Conservation (phyloP, 2,888 invertebrate genomes). For the Cerceris ruficornis region DNA sequence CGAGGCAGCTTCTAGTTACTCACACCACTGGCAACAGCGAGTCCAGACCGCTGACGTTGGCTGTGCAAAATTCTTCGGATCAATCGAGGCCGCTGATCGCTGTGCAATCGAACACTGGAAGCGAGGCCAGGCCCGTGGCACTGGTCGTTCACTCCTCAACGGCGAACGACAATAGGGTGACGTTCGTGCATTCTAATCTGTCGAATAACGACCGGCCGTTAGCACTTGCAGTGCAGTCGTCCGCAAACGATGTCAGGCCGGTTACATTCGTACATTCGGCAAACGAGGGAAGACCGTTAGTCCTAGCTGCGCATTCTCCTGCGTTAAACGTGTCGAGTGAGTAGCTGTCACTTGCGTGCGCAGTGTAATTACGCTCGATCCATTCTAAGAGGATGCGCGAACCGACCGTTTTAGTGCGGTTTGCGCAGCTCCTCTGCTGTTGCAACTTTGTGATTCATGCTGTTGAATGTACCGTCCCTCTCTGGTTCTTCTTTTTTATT, state of each 20-base stretch:
- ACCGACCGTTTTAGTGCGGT: too few relatives aligned
- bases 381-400: too few relatives aligned
- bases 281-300: conserved; percentile 77
- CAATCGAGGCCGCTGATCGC: conserved; percentile 76
- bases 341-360: conserved; percentile 45
- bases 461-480: too few relatives aligned
- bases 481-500: too few relatives aligned
- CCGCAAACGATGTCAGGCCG: conserved; percentile 77
- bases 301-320: conserved; percentile 77
- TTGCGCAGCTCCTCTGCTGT: too few relatives aligned
- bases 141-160: conserved; percentile 79
- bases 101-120: conserved; percentile 78
- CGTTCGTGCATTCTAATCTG: conserved; percentile 79
- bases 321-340: conserved; percentile 78
- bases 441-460: too few relatives aligned
- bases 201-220: conserved; percentile 79
- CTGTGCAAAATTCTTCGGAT: conserved; percentile 75
- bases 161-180: conserved; percentile 79
- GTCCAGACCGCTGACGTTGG: conserved; percentile 74
- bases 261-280: conserved; percentile 79
- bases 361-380: background rate
- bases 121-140: conserved; percentile 79
- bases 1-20: conserved; percentile 77
- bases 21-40: conserved; percentile 76
- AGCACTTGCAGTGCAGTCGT: conserved; percentile 80